phyloP scores from a whole-genome alignment of 2,797 vertebrate species.

The Micrastur ruficollis region DNA sequence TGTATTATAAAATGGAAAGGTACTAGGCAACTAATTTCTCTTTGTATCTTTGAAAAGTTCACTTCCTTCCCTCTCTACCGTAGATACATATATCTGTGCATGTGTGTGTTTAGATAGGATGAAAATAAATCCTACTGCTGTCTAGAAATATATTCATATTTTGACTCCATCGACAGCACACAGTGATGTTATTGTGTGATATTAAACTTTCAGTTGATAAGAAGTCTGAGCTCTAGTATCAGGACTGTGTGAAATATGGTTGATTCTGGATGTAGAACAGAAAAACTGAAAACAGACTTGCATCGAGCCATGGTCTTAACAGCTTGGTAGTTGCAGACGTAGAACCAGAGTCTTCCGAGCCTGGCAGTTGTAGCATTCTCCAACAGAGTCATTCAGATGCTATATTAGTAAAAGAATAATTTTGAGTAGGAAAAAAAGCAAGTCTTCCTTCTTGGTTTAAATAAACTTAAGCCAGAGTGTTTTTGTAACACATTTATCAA shows the following conservation, averaged over 20 bases:
- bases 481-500: not conserved
- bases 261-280: not conserved
- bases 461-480: not conserved
- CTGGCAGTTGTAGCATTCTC: not conserved
- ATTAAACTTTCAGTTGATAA: slow-evolving; percentile 30
- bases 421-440: not conserved
- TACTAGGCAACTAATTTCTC: not conserved
- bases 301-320: not conserved
- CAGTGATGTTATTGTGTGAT: not conserved
- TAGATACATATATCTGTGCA: not conserved
- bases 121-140: not conserved
- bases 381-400: not conserved
- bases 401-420: not conserved
- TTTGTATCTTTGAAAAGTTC: not conserved
- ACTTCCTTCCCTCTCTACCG: not conserved
- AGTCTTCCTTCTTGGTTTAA: not conserved
- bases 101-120: not conserved
- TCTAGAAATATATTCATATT: not conserved
- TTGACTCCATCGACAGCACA: slow-evolving; percentile 18
- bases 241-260: not conserved
- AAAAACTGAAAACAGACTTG: not conserved
- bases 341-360: not conserved
- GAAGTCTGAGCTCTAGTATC: not conserved
- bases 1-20: not conserved
- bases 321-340: not conserved